These are phyloP conservation scores for Drosophila conformis DNA, from an alignment of 2,888 invertebrate genomes.

Conservation along the genomic window DNA sequence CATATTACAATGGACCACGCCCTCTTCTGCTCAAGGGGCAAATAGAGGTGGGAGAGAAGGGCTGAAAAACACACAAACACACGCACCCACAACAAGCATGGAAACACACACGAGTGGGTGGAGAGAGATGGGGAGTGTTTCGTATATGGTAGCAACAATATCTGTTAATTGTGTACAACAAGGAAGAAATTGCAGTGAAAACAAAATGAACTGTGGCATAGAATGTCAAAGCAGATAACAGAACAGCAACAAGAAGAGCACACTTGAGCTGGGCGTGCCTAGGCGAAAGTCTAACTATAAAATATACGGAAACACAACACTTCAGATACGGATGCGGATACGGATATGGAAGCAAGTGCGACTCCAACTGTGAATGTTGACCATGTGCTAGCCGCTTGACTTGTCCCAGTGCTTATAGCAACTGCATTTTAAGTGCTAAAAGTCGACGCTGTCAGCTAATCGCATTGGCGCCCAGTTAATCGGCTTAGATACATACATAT, in stretches of 20 bases:
- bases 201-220: conserved; percentile 68
- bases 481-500: conserved; percentile 51
- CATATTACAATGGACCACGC: conserved; percentile 62
- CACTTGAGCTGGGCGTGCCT: conserved; percentile 41
- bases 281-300: conserved; percentile 63
- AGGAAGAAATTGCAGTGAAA: conserved; percentile 76
- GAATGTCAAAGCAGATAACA: conserved; percentile 59
- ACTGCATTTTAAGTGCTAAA: conserved; percentile 68
- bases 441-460: conserved; percentile 66
- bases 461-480: conserved; percentile 64
- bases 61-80: conserved; percentile 8
- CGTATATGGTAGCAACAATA: conserved; percentile 44
- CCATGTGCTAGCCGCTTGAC: conserved; percentile 28
- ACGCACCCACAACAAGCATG: conserved; percentile 41
- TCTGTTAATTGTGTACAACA: conserved; percentile 79
- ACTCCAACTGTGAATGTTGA: conserved; percentile 20
- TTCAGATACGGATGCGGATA: conserved; percentile 45
- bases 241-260: conserved; percentile 17
- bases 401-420: conserved; percentile 28
- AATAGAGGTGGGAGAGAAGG: conserved; percentile 6
- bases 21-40: conserved; percentile 42
- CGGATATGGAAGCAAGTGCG: conserved; percentile 15
- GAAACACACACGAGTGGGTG: not conserved
- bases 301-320: conserved; percentile 58
- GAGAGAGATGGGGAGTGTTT: conserved; percentile 1